Evolutionary conservation across 2,113 vertebrate species (phyloP), one percentile per base, ranked within the genome.

Genomic region (Dipodomys spectabilis): DNA sequence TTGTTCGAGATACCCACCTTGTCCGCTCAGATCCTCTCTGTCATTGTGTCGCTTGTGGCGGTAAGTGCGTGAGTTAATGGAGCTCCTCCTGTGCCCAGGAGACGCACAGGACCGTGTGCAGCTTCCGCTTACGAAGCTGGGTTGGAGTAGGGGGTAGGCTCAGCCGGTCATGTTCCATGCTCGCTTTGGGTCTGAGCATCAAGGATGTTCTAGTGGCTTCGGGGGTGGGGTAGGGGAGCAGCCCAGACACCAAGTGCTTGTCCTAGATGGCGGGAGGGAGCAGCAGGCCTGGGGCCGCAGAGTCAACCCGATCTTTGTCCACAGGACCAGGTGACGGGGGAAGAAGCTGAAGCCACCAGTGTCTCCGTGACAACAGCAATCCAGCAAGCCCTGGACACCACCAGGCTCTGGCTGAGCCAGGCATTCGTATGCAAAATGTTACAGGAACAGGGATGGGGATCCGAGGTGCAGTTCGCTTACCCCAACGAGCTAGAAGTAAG

Each of bases 21-120:
- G 73, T 82, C 97, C 22, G 97, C 97, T 0, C 16, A 7, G 81
- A 72, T 98, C 0, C 4, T 98, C 11, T 90, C 96, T 0, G 93
- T 9, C 0, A 18, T 97, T 0, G 94, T 97, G 39, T 64, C 18
- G 19, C 91, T 92, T 25, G 0, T 77, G 12, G 88, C 53, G 86
- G 98, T 98, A 68, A 98, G 98, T 96, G 80, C 60, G 1, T 35
- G 0, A 19, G 11, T 5, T 5, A 13, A 2, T 5, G 5, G 39
- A 39, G 4, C 2, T 3, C 0, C 12, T 0, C 5, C 8, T 15
- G 0, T 1, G 2, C 57, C 28, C 81, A 1, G 62, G 6, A 30
- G 0, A 25, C 5, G 2, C 7, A 2, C 18, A 79, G 45, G 3
- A 19, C n/a, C 20, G 13, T 27, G 22, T 4, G 57, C 22, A 62